Evolutionary conservation across 2,113 vertebrate genomes (phyloP).

Genomic region (Siniperca chuatsi): DNA sequence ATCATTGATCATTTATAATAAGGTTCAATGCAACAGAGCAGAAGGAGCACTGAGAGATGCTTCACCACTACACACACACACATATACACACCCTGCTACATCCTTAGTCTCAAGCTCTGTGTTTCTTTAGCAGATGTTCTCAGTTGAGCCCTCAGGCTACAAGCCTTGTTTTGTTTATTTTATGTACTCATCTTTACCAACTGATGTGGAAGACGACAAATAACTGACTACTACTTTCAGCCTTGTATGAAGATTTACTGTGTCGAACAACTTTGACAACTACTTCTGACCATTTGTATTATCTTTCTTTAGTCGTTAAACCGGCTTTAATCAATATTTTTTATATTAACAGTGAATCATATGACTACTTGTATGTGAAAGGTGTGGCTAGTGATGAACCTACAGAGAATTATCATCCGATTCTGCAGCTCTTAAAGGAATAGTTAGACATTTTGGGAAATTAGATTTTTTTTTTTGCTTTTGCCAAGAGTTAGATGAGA

Average conservation of each 20-base stretch:
- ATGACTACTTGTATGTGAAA: background rate
- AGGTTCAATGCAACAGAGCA: constrained; percentile 50
- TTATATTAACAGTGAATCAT: background rate
- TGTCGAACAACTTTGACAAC: background rate
- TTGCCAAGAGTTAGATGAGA: background rate
- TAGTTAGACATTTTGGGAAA: background rate
- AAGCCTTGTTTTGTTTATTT: constrained; percentile 47
- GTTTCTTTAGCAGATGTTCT: constrained; percentile 57
- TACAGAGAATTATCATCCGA: background rate
- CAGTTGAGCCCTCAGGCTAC: constrained; percentile 46
- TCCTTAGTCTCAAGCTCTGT: constrained; percentile 14
- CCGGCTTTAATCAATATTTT: background rate
- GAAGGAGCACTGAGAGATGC: constrained; percentile 19
- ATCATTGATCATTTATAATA: constrained; percentile 58
- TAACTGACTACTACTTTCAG: constrained; percentile 14
- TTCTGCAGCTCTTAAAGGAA: no score
- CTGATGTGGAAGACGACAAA: constrained; percentile 51
- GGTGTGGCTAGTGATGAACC: background rate
- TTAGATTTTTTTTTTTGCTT: background rate
- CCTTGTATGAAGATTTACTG: background rate
- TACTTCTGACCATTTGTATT: background rate
- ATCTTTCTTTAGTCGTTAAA: background rate
- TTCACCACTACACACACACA: background rate
- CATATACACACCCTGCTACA: background rate
- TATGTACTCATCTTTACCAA: constrained; percentile 33